Evolutionary conservation across 2,113 vertebrate genomes (phyloP), one percentile per base, ranked within the genome.

Genomic region (Aegithalos caudatus): DNA sequence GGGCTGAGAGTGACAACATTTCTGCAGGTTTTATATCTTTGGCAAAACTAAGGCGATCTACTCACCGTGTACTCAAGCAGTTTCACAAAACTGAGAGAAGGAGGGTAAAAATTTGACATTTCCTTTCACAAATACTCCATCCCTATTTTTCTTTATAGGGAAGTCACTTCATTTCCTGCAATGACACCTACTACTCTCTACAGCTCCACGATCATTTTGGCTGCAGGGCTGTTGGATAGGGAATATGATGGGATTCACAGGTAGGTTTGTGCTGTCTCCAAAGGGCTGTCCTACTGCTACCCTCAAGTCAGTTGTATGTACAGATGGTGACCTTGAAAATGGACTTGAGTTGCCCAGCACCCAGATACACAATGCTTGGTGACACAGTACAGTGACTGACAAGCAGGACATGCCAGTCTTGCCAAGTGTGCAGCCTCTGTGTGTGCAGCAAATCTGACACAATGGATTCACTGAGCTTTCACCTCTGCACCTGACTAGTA

Each of bases 381-480:
- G 44, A 25, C 12, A 12, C 0, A n/a, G 0, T 45, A 35, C 28
- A 45, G 5, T 35, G 53, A 25, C 25, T 9, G 7, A 58, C 7
- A 12, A 24, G 31, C 40, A 1, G 7, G 22, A 66, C 2, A 0
- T 37, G 14, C 54, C 71, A 80, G 24, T 48, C 45, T 56, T 45
- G 38, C 53, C 13, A 4, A 7, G 23, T 0, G 0, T 51, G 37
- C 40, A 27, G 16, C 7, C 25, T 57, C 42, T 76, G 24, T 25
- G 44, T 20, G 18, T 76, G 67, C 45, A 80, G 40, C 27, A 69
- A 69, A 69, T 23, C 27, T 44, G 54, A 44, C 37, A 45, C 12
- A 2, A 0, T 47, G 67, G 24, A 16, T 83, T 61, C 54, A 37
- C 25, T 47, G 72, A 65, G 16, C 12, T 86, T 51, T 28, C 18